phyloP scores from a whole-genome alignment of 2,888 invertebrate species.

The Machimus atricapillus region DNA sequence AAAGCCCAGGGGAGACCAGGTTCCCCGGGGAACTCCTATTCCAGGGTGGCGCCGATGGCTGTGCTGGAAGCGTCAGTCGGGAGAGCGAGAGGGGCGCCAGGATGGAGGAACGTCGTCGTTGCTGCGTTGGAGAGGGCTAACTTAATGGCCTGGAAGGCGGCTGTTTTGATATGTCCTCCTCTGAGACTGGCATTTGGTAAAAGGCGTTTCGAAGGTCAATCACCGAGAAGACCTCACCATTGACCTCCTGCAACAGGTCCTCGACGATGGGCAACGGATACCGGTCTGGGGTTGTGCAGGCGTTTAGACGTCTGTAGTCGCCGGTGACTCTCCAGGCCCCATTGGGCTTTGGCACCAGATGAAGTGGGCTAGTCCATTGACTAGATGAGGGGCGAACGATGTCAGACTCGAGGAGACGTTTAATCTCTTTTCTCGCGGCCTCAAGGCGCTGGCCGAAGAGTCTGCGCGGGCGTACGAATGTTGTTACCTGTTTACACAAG shows the following conservation, averaged over 20 bases:
- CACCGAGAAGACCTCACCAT: no score
- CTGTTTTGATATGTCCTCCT: neutral
- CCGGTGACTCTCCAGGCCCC: neutral
- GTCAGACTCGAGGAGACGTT: neutral
- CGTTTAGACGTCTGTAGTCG: neutral
- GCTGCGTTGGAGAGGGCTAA: neutral
- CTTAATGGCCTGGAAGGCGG: neutral
- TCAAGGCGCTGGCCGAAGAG: no score
- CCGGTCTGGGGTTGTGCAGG: neutral
- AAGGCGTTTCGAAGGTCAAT: neutral
- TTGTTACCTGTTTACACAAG: no score
- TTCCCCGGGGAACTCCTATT: no score
- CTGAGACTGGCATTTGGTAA: neutral
- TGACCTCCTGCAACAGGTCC: neutral
- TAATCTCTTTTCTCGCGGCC: no score
- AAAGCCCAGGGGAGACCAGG: no score
- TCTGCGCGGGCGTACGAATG: no score
- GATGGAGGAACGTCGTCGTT: neutral
- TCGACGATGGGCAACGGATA: neutral
- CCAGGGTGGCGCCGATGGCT: no score
- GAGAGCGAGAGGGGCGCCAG: neutral
- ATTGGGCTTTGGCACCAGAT: neutral
- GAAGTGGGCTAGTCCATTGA: neutral
- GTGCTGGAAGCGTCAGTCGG: no score
- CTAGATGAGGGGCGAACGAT: neutral